Evolutionary conservation across 2,797 vertebrate species (phyloP), one percentile per base, ranked within the genome.

Genomic region (Gastrophryne carolinensis): DNA sequence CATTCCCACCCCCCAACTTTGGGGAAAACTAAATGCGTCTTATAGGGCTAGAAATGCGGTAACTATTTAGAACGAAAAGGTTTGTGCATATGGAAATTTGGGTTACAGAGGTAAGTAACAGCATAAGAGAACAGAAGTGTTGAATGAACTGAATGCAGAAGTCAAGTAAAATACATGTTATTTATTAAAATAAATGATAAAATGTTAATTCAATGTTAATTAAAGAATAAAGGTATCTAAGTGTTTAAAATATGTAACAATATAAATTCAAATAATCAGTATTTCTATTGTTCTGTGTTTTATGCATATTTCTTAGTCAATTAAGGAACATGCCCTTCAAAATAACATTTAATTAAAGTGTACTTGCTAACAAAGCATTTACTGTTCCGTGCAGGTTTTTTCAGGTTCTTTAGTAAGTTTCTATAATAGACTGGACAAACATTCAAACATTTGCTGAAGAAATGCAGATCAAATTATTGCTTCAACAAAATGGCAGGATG

Each of bases 131-230:
- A 15, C 23, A 58, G 44, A 50, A 32, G 27, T 50, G 57, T 27
- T 39, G 30, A 34, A 39, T 63, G 64, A 73, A 41, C 27, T 37
- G 30, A 66, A 15, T 35, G 61, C 29, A 23, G 9, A 3, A 27
- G 58, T 65, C 57, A 73, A 30, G 8, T 53, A 30, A 50, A 17
- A 21, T 60, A n/a, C 60, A 64, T 54, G 41, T 73, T 63, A 32
- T 64, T 56, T 54, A 64, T 47, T 5, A 73, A 73, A 73, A 63
- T 63, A 73, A 64, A 21, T 44, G 24, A 54, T 32, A 54, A 73
- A 53, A 56, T 73, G 64, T 54, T 54, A 64, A 64, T 27, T 64
- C 34, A n/a, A 21, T 4, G 30, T 17, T 72, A 61, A 72, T 73
- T 64, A 58, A 58, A 58, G 44, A 68, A 60, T 39, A 24, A 29